Base-by-base conservation (phyloP, 2,888 invertebrate genomes). In the Acleris laterana region DNA sequence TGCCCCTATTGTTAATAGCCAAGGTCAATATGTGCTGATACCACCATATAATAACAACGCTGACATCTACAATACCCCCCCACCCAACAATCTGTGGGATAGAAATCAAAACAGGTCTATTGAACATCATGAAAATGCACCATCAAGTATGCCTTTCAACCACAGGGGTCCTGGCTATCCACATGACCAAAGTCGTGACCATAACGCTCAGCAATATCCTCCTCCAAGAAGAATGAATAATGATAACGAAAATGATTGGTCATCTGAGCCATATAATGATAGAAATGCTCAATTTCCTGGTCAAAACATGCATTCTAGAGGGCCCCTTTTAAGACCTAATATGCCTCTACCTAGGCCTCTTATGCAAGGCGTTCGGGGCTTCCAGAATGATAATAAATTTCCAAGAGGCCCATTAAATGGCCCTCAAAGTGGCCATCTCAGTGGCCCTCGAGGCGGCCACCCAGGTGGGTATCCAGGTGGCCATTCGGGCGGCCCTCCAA, bases 241-340 rank as follows among this genome's bases (percentile, higher is more conserved):
- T 66, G 72, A 78, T 32, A 69, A 71, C 19, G 71, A 72, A 69
- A 71, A 74, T 63, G 65, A 75, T 38, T 68, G 72, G 49, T 65
- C 72, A 38, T 79, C 82, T 66, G 81, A 82, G 25, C 80, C 80
- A 49, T 80, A 77, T 71, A 77, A 77, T 74, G 76, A 82, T 48
- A 77, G 76, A 63, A 82, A 82, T 73, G 63, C 71, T 53, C 81
- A 79, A 63, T 81, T 75, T 74, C 68, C 68, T 44, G 72, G 70
- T 1, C 73, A 38, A 62, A 70, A 71, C 55, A 62, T 55, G 63
- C 63, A 53, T 38, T 50, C 52, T 22, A 58, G 64, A 48, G 57
- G 70, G 61, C 63, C 68, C 38, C 68, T 72, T 60, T 56, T 69
- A 25, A 75, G 78, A 57, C 68, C 77, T 5, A 80, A 77, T 61